These are phyloP conservation scores for Martes flavigula DNA, from an alignment of 2,797 vertebrate species.

Conservation along the genomic window DNA sequence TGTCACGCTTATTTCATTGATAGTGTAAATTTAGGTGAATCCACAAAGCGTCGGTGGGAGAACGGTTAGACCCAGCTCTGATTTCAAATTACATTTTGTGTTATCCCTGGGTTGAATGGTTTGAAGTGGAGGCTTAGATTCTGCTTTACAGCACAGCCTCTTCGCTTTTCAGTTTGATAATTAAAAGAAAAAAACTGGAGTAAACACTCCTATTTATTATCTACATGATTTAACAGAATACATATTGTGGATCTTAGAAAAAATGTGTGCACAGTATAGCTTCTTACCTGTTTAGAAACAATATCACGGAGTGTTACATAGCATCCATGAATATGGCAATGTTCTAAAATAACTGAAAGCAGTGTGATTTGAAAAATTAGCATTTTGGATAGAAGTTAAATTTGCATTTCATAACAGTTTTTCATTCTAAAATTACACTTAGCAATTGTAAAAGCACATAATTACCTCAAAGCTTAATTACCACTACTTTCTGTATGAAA, in stretches of 20 bases:
- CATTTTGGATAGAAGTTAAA: conserved; percentile 62
- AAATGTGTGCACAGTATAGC: background rate
- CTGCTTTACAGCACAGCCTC: background rate
- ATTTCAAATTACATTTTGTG: background rate
- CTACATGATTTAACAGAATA: background rate
- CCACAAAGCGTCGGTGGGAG: background rate
- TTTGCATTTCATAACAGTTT: conserved; percentile 70
- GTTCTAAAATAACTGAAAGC: conserved; percentile 30
- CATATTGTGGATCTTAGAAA: background rate
- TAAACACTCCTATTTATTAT: background rate
- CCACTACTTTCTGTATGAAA: conserved; percentile 27
- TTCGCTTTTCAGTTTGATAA: background rate
- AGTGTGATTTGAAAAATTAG: conserved; percentile 45
- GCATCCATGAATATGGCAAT: background rate
- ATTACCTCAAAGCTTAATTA: conserved; percentile 61
- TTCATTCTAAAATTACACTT: conserved; percentile 69
- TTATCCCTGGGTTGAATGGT: background rate
- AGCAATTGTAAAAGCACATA: conserved; percentile 64
- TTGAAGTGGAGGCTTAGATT: background rate
- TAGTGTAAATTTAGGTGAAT: background rate
- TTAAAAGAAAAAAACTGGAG: background rate
- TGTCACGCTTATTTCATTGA: background rate
- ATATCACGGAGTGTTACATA: background rate
- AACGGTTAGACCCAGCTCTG: background rate
- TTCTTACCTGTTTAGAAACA: conserved; percentile 46